Evolutionary conservation across 2,888 invertebrate genomes (phyloP), one percentile per base, ranked within the genome.

Genomic region (Mythimna albipuncta): DNA sequence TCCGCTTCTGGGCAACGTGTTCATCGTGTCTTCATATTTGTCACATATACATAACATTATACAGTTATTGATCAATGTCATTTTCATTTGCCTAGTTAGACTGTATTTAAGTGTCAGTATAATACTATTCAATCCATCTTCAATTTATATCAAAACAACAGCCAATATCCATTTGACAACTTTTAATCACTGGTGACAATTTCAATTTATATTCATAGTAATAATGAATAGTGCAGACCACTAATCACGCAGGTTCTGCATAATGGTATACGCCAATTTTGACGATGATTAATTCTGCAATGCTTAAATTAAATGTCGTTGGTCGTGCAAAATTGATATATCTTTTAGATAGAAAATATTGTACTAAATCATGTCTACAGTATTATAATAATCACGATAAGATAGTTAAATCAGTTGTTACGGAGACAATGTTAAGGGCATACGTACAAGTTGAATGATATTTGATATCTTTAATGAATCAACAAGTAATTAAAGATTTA

Each of bases 221-320:
- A 59, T 64, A 59, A 77, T 64, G 2, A 63, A 64, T 80, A 57
- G 38, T 47, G 38, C 52, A 26, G 26, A 57, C 26, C 64, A 75
- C 66, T 64, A 71, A 70, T 75, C 64, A 67, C 38, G 13, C 70
- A 38, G 21, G 50, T 41, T 55, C 54, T 64, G 64, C 64, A 57
- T 61, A 75, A 59, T 38, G 26, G 58, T 58, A 11, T 21, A 32
- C 11, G 66, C 7, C 50, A 75, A 67, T 70, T 69, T 70, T 59
- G 59, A 75, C 19, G 6, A 61, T 70, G 66, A 79, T 79, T 80
- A 47, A 80, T 70, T 61, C 6, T 38, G 59, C 32, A 69, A 66
- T 6, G 47, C 11, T 21, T 58, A 69, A 69, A 64, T 59, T 64
- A 61, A 77, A 64, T 61, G 21, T 54, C 21, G 6, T 21, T 6